Percentiles rank a stretch among this genome's conserved stretches.
Conservation (phyloP, 2,888 invertebrate species). For the Acrocera orbiculus region DNA sequence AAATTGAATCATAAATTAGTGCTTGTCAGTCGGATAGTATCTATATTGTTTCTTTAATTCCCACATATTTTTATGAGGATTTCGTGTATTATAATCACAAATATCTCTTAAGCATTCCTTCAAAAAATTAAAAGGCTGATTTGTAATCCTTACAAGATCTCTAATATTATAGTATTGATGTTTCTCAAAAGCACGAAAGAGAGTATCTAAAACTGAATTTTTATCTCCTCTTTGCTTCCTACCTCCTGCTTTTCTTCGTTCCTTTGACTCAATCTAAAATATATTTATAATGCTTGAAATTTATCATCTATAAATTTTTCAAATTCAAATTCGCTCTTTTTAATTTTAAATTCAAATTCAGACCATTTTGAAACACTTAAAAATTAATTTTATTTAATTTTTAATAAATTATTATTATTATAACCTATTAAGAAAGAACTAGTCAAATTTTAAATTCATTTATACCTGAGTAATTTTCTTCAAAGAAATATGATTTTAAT, state of each 20-base stretch:
- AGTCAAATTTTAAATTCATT: too few species aligned
- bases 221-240: conserved; percentile 93
- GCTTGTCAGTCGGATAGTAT: conserved; percentile 85
- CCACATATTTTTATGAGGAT: conserved; percentile 99
- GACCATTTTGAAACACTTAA: too few species aligned
- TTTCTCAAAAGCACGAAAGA: conserved; percentile 96
- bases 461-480: too few species aligned
- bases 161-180: conserved; percentile 99
- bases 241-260: conserved; percentile 81
- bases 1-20: too few species aligned
- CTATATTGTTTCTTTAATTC: conserved; percentile 96
- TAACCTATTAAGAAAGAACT: too few species aligned
- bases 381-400: too few species aligned
- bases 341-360: too few species aligned
- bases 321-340: too few species aligned
- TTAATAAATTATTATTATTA: too few species aligned
- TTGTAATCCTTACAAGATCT: conserved; percentile 83
- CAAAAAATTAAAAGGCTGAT: conserved; percentile 88
- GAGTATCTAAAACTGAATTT: conserved; percentile 85
- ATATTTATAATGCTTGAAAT: too few species aligned
- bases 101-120: conserved; percentile 97
- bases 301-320: too few species aligned
- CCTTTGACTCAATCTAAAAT: conserved; percentile 69
- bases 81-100: conserved; percentile 92
- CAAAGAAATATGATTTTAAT: too few species aligned